Evolutionary conservation across 2,797 vertebrate species (phyloP), one percentile per base, ranked within the genome.

Genomic region (Yasuhikotakia modesta): DNA sequence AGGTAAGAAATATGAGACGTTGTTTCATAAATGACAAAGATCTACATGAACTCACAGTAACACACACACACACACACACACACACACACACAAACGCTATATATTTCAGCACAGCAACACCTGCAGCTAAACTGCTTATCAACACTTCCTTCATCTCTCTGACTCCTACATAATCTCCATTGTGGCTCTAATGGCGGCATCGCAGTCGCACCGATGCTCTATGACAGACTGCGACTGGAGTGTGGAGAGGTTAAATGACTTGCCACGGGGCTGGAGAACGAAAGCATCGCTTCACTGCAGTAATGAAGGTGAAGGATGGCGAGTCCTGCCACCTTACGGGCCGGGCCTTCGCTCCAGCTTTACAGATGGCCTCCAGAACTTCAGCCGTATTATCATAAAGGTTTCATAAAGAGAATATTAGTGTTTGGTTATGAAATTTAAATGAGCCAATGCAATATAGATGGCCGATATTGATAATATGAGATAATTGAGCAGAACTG

Each of bases 241-340:
- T 86, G 82, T 85, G 81, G 87, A 85, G 85, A 91, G 91, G 89
- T 91, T 92, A 92, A 92, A 92, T 88, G 86, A 90, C 88, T 92
- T 87, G 87, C 90, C 90, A 90, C 84, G 46, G 90, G 91, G 91
- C 88, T 81, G 55, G 90, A 88, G 87, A 86, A 89, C 85, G 91
- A 90, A 86, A 90, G 90, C 90, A 89, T 88, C 85, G 87, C 86
- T 89, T 88, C 86, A 86, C 83, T 76, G 82, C 70, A 76, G 83
- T 90, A 91, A 93, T 92, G 87, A 92, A 90, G 87, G 88, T 89
- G 89, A 90, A 90, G 83, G 82, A 92, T 90, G 87, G 75, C 84
- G 82, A 79, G 82, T 85, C 85, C 83, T 79, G 87, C 87, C 86
- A 88, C 88, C 89, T 90, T 83, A 86, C 82, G 88, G 88, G 83